A percentile compares a stretch with the other conserved stretches of the same genome.
Conservation (phyloP, 2,113 vertebrate genomes). For the Telmatochromis sp. region DNA sequence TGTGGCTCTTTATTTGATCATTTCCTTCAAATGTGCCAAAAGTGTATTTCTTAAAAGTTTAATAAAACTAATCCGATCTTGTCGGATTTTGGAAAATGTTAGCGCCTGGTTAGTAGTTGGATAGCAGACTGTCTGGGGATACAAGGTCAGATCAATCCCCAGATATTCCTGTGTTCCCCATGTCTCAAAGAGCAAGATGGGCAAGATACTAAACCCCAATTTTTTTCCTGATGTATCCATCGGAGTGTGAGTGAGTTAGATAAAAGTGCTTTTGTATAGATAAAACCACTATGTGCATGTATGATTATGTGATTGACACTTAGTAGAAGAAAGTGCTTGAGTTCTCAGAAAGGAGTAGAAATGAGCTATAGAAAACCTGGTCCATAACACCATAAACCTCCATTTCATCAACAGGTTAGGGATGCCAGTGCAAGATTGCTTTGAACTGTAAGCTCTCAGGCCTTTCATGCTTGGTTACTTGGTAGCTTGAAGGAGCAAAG, state of each 20-base stretch:
- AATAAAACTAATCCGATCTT: background rate
- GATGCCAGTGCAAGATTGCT: background rate
- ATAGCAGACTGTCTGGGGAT: background rate
- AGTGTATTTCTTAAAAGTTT: background rate
- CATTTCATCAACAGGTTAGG: background rate
- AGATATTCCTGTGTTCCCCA: background rate
- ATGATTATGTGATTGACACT: background rate
- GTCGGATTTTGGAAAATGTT: background rate
- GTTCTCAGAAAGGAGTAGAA: background rate
- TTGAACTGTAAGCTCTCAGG: constrained; percentile 13
- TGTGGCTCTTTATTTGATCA: background rate
- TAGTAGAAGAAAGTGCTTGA: background rate
- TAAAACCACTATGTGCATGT: background rate
- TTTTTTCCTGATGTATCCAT: background rate
- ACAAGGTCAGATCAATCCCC: background rate
- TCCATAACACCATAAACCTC: background rate
- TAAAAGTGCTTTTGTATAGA: background rate
- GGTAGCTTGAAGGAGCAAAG: constrained; percentile 16
- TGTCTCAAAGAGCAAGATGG: background rate
- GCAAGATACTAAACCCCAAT: background rate
- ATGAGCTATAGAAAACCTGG: background rate
- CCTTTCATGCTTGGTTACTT: constrained; percentile 42
- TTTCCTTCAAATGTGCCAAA: background rate
- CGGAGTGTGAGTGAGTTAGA: background rate
- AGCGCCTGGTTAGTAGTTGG: background rate